Evolutionary conservation across 2,888 invertebrate species (phyloP).

Genomic region (Sesia apiformis): DNA sequence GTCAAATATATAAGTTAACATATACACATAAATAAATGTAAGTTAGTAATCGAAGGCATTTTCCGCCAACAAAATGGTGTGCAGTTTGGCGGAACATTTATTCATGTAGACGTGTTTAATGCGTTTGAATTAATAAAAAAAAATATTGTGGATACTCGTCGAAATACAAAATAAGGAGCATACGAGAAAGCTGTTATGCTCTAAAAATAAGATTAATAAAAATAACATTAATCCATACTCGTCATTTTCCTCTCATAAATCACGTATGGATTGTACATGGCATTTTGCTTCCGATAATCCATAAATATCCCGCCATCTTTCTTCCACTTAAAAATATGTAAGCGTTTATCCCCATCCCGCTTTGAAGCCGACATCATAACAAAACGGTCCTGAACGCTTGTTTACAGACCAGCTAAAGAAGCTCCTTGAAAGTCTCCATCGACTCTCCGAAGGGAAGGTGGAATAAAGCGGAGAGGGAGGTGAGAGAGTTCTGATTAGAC

Average conservation of each 20-base stretch:
- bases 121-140: too few species aligned
- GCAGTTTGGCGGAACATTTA: too few species aligned
- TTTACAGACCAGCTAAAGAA: constrained; percentile 13
- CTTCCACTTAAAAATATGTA: constrained; percentile 61
- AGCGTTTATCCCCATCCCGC: constrained; percentile 40
- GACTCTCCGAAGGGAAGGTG: constrained; percentile 3
- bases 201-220: not conserved
- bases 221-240: not conserved
- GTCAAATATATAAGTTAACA: too few species aligned
- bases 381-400: constrained; percentile 30
- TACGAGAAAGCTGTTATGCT: too few species aligned
- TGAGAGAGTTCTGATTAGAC: constrained; percentile 23
- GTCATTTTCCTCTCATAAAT: constrained; percentile 45
- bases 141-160: too few species aligned
- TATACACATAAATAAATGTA: too few species aligned
- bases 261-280: constrained; percentile 51
- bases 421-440: constrained; percentile 3
- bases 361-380: constrained; percentile 46
- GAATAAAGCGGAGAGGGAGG: constrained; percentile 5
- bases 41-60: too few species aligned
- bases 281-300: constrained; percentile 53
- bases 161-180: too few species aligned
- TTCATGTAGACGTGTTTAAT: too few species aligned
- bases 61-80: too few species aligned
- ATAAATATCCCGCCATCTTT: constrained; percentile 51